phyloP scores from a whole-genome alignment of 2,888 invertebrate genomes.

The Allygus modestus region DNA sequence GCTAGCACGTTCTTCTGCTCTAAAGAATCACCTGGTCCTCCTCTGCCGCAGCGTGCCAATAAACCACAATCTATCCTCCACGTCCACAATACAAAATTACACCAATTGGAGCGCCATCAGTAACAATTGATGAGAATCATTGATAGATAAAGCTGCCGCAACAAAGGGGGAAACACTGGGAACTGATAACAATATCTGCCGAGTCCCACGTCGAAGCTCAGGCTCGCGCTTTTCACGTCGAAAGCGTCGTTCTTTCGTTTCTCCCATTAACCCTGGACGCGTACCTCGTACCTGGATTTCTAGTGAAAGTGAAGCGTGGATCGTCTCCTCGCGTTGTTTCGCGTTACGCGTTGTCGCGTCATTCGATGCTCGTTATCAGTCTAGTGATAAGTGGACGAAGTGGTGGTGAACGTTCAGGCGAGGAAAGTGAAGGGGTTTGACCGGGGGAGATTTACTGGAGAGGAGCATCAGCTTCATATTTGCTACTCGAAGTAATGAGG shows the following conservation, averaged over 20 bases:
- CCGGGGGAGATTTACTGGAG: too few species aligned
- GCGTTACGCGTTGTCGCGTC: background rate
- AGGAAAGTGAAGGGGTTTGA: background rate
- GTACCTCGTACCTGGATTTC: background rate
- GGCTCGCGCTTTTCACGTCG: background rate
- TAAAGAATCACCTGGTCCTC: too few species aligned
- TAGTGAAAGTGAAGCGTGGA: constrained; percentile 18
- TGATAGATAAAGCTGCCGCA: background rate
- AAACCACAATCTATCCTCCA: too few species aligned
- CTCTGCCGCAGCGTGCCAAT: too few species aligned
- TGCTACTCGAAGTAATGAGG: too few species aligned
- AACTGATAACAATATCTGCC: constrained; percentile 7
- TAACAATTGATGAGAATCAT: constrained; percentile 4
- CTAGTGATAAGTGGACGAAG: background rate
- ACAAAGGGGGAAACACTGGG: background rate
- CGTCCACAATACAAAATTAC: background rate
- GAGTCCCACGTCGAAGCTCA: background rate
- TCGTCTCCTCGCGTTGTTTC: background rate
- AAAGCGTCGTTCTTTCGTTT: constrained; percentile 7
- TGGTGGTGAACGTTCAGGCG: background rate
- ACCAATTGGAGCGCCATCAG: background rate
- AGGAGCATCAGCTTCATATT: too few species aligned
- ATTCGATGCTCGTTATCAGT: background rate
- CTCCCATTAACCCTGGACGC: constrained; percentile 17
- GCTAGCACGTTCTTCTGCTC: too few species aligned